phyloP scores from a whole-genome alignment of 53 echinoderm and acorn worm genomes.

The Paracentrotus lividus region DNA sequence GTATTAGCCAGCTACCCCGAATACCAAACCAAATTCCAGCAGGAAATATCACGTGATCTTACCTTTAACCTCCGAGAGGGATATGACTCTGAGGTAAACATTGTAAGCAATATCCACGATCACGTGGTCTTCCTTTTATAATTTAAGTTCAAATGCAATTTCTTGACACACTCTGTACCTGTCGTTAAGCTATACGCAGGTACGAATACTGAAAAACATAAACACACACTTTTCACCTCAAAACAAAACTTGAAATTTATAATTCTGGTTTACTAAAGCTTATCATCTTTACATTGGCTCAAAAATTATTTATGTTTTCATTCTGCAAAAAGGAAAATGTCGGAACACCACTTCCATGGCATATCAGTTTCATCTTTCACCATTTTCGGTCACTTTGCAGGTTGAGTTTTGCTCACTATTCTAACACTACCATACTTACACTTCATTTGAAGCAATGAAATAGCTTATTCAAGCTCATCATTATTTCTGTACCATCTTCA shows the following conservation, averaged over 20 bases:
- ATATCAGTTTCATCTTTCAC: slow-evolving; percentile 26
- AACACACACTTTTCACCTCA: background rate
- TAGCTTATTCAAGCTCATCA: slow-evolving; percentile 5
- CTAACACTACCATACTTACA: slow-evolving; percentile 9
- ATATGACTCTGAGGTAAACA: slow-evolving; percentile 83
- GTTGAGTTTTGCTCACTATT: slow-evolving; percentile 4
- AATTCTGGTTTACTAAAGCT: slow-evolving; percentile 5
- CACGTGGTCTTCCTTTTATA: background rate
- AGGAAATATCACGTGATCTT: slow-evolving; percentile 90
- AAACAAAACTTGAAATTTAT: background rate
- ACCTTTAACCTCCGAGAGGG: slow-evolving; percentile 98
- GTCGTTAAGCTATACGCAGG: background rate
- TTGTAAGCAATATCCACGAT: background rate
- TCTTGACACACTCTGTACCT: background rate
- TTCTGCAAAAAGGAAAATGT: background rate
- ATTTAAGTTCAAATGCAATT: background rate
- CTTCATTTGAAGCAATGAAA: background rate
- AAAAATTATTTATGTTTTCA: background rate
- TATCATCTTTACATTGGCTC: background rate
- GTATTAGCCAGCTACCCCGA: slow-evolving; percentile 92
- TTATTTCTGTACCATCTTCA: background rate
- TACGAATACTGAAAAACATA: background rate
- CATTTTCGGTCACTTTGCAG: slow-evolving; percentile 13
- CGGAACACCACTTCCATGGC: slow-evolving; percentile 22
- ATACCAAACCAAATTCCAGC: slow-evolving; percentile 85